Evolutionary conservation across 2,797 vertebrate genomes (phyloP).

Genomic region (Xiphophorus birchmanni): DNA sequence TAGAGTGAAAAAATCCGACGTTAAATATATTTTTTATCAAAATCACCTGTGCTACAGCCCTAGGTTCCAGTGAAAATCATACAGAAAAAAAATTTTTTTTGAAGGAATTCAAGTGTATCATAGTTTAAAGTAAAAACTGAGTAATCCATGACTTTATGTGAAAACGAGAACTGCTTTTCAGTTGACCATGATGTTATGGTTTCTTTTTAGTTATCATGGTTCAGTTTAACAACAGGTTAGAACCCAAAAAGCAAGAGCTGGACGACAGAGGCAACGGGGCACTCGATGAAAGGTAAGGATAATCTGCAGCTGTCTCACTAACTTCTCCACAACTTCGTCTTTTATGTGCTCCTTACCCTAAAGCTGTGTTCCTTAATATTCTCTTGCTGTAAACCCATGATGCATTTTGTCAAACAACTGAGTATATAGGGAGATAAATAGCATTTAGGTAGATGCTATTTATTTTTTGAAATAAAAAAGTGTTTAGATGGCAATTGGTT

Average conservation of each 20-base stretch:
- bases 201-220: slow-evolving; percentile 56
- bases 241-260: slow-evolving; percentile 40
- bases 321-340: not conserved
- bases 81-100: no score
- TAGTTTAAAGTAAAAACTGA: not conserved
- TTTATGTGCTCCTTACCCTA: not conserved
- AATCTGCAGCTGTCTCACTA: not conserved
- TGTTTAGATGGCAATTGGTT: not conserved
- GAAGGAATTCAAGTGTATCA: not conserved
- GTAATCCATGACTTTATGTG: not conserved
- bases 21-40: not conserved
- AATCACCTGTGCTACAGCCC: not conserved
- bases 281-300: slow-evolving; percentile 48
- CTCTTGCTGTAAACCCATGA: not conserved
- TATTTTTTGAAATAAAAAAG: not conserved
- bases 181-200: not conserved
- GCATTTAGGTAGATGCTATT: not conserved
- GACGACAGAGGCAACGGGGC: slow-evolving; percentile 54
- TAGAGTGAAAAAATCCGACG: not conserved
- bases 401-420: not conserved
- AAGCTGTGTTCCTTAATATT: not conserved
- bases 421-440: not conserved
- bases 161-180: not conserved
- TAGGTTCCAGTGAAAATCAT: not conserved
- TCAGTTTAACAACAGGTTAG: slow-evolving; percentile 60